Evolutionary conservation across 2,888 invertebrate species (phyloP), one percentile per base, ranked within the genome.

Genomic region (Parasteatoda lunata): DNA sequence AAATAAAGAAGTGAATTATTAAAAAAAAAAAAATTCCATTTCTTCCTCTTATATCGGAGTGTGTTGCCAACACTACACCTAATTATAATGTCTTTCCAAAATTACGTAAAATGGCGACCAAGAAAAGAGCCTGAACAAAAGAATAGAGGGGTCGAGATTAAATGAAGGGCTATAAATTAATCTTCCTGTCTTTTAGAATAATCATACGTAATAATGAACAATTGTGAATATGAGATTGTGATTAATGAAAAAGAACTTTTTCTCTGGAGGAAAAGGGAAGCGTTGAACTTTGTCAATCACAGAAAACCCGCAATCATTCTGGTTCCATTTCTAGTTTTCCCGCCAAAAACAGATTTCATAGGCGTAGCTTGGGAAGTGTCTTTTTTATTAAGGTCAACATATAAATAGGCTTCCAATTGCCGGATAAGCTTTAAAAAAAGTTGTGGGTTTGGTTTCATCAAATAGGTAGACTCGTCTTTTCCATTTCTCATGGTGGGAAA

Each of bases 281-380:
- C 79, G 65, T 54, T 73, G 84, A 85, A 79, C 79, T 85, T 84
- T 66, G 79, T 79, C 79, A 79, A 79, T 84, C 76, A 49, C 9
- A 4, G 11, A n/a, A 59, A 59, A 70, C 76, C 68, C 64, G 64
- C 73, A 77, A 77, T 84, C 68, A 65, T 73, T 52, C 70, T 77
- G 65, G 54, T 77, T 73, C 64, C 72, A 52, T 77, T 84, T 78
- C 49, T 15, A 52, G n/a, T 48, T 70, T 82, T 75, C 82, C 70
- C 82, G 76, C 76, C 82, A 69, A 68, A 73, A 65, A 49, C 30
- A 7, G 59, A 59, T 71, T 78, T 68, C 52, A 66, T 51, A 77
- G 68, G 72, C 66, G 64, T 65, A n/a, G 30, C 64, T 48, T 70
- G 65, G 71, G 77, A 77, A 71, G 77, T 45, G 77, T 45, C 49